Evolutionary conservation across 2,797 vertebrate genomes (phyloP), one percentile per base, ranked within the genome.

Genomic region (Nasua narica): DNA sequence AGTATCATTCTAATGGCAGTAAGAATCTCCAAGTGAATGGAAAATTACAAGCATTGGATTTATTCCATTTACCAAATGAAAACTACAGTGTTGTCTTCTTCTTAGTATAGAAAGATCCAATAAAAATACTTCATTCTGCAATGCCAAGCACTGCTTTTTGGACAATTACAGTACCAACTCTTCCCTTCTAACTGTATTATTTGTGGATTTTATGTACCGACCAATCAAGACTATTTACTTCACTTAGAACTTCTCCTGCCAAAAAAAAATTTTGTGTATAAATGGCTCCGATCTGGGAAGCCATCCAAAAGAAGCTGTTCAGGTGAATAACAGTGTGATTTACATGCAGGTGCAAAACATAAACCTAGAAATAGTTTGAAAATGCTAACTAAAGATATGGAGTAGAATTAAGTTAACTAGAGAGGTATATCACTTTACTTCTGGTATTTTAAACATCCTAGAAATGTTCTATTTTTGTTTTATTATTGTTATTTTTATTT

Each of bases 321-420:
- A 98, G 96, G 96, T 97, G 94, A 98, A 90, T 91, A 96, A 93
- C 72, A 14, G 48, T 87, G 65, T 96, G 95, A 98, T 97, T 98
- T 96, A 92, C 72, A 94, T 76, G 79, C 95, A 97, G 96, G 94
- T 97, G 88, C 82, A 95, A 95, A 95, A 78, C 32, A 72, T 95
- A 96, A 97, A 95, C 83, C 95, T 86, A 87, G 62, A 94, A 94
- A 89, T 82, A 91, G 25, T 96, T 96, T 82, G 43, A 84, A 97
- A 96, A 95, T 72, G 32, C 27, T 58, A 94, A 87, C 85, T 85
- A 67, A 90, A 83, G 69, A 87, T 65, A 56, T 19, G 46, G 58
- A 58, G 12, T 35, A 94, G 43, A 96, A 82, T 21, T 46, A 25
- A 54, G 43, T 90, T 96, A 96, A 95, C 77, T 62, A 95, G 81